Evolutionary conservation across 2,113 vertebrate species (phyloP), one percentile per base, ranked within the genome.

Genomic region (Nibea albiflora): DNA sequence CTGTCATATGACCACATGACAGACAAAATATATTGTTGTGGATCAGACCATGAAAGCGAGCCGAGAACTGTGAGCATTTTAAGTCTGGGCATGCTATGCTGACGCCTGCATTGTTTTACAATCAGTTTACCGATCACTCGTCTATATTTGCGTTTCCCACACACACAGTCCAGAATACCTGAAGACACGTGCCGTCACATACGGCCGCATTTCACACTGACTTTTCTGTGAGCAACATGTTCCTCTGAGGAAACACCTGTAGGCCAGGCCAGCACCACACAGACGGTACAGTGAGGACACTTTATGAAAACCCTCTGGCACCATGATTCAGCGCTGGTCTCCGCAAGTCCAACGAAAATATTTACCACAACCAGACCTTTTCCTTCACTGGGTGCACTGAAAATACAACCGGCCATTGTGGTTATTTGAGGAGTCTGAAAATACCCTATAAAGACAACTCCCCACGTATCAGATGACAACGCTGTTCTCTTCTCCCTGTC

Each of bases 321-420:
- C 11, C 60, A 62, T 12, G 62, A 73, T 44, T 82, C 52, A 80
- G 76, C 39, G 35, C 74, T 28, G 50, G n/a, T 39, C 46, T 60
- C 67, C 70, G 50, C 8, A 6, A 75, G 42, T 50, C 61, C 60
- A 80, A 87, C 61, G 60, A 82, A 89, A 85, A 90, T 81, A 87
- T 86, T 86, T 71, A 79, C 80, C 82, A 70, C 76, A 70, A 61
- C 64, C 78, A 50, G 68, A 58, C 50, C 53, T 79, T 83, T 81
- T 88, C 65, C 80, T 77, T 46, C 61, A 42, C 22, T 39, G 73
- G 42, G 56, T 85, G 68, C 19, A 62, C 83, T 75, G 68, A 70
- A 90, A 90, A 88, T 86, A 89, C 62, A 92, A 87, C 82, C 64
- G 63, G 68, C 72, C 80, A 89, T 90, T 87, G 87, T 89, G 88